A percentile compares a stretch with the other conserved stretches of the same genome.
Evolutionary conservation across 2,888 invertebrate genomes (phyloP).

Genomic region (Tryphoninae sp.): DNA sequence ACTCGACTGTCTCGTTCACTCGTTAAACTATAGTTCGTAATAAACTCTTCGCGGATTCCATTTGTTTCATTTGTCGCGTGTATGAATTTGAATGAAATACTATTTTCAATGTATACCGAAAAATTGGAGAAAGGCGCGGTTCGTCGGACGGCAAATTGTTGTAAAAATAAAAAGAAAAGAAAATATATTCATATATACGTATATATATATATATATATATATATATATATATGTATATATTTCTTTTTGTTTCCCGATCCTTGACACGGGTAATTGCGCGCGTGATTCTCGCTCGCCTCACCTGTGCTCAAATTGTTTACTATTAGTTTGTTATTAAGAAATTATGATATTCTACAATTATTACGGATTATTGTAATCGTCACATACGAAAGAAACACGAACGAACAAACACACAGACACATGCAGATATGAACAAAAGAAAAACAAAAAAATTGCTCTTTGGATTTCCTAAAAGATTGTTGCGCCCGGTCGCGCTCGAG

Average conservation of each 20-base stretch:
- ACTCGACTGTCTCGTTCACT: slow-evolving; percentile 16
- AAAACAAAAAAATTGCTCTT: slow-evolving; percentile 57
- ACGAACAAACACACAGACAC: slow-evolving; percentile 40
- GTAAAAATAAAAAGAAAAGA: slow-evolving; percentile 7
- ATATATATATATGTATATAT: too few relatives aligned
- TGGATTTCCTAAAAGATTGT: slow-evolving; percentile 63
- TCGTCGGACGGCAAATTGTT: not conserved
- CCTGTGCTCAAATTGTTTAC: slow-evolving; percentile 80
- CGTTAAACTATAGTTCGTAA: slow-evolving; percentile 9
- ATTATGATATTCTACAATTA: slow-evolving; percentile 66
- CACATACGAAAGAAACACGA: slow-evolving; percentile 37
- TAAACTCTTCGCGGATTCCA: not conserved
- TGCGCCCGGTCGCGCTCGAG: slow-evolving; percentile 58
- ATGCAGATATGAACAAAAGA: slow-evolving; percentile 7
- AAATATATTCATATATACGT: slow-evolving; percentile 12
- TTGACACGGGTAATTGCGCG: slow-evolving; percentile 16
- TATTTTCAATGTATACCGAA: slow-evolving; percentile 15
- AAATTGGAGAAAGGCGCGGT: not conserved
- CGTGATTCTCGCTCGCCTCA: slow-evolving; percentile 68
- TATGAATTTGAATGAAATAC: slow-evolving; percentile 10
- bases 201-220: slow-evolving; percentile 1
- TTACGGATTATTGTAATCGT: slow-evolving; percentile 65
- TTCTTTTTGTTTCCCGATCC: slow-evolving; percentile 5
- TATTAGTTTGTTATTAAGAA: slow-evolving; percentile 74
- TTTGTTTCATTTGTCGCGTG: slow-evolving; percentile 10